Conservation (phyloP, 2,888 invertebrate genomes). For the Trissoscelio sp. region DNA sequence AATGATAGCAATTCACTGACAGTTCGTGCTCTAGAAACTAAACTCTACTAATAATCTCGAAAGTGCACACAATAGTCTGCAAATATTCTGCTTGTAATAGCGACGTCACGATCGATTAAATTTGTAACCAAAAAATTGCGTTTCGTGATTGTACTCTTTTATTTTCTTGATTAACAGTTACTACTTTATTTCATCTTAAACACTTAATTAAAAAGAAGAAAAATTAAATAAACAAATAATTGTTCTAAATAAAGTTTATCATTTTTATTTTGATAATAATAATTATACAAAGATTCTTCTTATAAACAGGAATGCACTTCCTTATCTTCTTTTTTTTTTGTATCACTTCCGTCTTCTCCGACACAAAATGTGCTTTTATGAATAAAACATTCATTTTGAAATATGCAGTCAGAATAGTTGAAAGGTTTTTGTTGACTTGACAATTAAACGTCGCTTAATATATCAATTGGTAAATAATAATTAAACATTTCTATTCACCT, state of each 20-base stretch:
- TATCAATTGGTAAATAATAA: background rate
- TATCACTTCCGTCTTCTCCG: background rate
- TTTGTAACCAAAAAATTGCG: background rate
- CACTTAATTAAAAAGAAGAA: background rate
- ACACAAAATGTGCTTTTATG: background rate
- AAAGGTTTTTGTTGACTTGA: background rate
- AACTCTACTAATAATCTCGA: slow-evolving; percentile 38
- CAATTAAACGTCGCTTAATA: background rate
- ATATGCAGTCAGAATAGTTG: background rate
- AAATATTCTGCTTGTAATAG: slow-evolving; percentile 2
- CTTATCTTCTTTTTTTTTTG: slow-evolving; percentile 7
- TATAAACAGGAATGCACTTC: background rate
- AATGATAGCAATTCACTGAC: slow-evolving; percentile 39
- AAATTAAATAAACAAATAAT: background rate
- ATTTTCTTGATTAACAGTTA: too few relatives aligned
- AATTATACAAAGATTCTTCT: background rate
- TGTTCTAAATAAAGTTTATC: background rate
- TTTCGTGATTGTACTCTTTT: background rate
- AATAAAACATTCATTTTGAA: background rate
- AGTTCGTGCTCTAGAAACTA: slow-evolving; percentile 44
- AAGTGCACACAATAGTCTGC: background rate
- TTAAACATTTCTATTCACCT: background rate
- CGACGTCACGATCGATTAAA: slow-evolving; percentile 5
- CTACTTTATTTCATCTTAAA: too few relatives aligned
- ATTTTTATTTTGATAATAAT: background rate